Conservation (phyloP, 2,113 vertebrate genomes). For the Cnemophilus loriae region DNA sequence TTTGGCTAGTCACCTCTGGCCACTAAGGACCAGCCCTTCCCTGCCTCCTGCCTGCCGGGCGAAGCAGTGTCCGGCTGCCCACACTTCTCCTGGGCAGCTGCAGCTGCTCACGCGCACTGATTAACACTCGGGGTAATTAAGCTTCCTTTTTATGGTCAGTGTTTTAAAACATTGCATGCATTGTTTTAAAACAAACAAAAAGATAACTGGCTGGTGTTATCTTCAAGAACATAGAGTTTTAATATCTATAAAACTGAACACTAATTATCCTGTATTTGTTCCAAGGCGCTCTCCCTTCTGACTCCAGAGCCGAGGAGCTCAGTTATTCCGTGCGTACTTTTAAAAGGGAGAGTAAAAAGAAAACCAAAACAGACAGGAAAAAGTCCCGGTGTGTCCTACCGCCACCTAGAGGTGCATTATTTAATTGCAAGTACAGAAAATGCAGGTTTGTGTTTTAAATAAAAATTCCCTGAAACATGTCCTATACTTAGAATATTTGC, state of each 20-base stretch:
- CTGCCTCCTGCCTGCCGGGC: neutral
- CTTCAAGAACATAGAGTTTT: neutral
- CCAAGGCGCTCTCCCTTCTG: neutral
- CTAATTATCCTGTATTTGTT: neutral
- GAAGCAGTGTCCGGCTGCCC: rapidly evolving
- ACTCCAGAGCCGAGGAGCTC: neutral
- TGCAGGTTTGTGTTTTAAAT: neutral
- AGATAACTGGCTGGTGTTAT: neutral
- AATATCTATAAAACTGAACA: neutral
- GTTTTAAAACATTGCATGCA: no score
- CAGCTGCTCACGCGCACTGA: neutral
- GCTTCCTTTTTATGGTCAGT: neutral
- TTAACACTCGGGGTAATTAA: neutral
- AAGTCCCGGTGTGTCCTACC: neutral
- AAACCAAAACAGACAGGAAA: neutral
- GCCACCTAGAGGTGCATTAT: neutral
- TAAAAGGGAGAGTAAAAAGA: neutral
- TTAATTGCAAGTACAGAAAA: neutral
- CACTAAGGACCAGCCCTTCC: neutral
- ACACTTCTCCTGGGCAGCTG: neutral
- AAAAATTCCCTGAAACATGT: neutral
- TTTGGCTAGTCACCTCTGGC: neutral
- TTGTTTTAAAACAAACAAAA: neutral
- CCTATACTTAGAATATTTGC: neutral
- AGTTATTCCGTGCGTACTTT: neutral